Base-by-base conservation (phyloP, 2,113 vertebrate genomes). In the Ancistrus triradiatus region DNA sequence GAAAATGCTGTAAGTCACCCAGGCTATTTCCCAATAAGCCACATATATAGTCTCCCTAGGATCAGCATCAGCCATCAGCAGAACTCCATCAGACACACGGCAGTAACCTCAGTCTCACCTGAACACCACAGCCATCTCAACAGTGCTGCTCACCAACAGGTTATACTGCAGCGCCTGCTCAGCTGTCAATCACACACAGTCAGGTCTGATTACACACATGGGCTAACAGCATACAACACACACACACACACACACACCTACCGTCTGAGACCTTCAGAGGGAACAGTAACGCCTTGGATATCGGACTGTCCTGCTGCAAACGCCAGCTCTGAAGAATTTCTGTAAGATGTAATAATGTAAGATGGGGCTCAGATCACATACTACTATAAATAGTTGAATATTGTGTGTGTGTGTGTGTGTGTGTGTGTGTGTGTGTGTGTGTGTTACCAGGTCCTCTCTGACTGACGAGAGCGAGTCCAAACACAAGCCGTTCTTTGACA, bases 401-500 rank as follows among this genome's bases (percentile, higher is more conserved):
- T 24, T 40, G 5, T 14, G 17, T 6, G 11, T 40, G 19, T 42
- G 31, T 18, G 35, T 21, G 31, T 22, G 5, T 22, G 21, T 49
- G 18, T 35, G 21, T 28, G 40, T 64, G 3, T 6, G 7, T 63
- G n/a, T 38, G 22, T 35, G 6, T 22, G 24, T 22, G n/a, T 28
- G 1, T 6, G 73, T 80, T 69, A 94, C 92, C 90, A 80, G 79
- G 78, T 68, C 68, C 81, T n/a, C 28, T 74, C 74, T 92, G 91
- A 61, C 91, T 81, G 15, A 95, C 93, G 2, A 91, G 78, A 56
- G 92, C 85, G 0, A 94, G 82, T 0, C 88, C 90, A 47, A n/a
- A 94, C 85, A 0, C 86, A 90, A n/a, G 11, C 92, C 91, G 1
- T 81, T 93, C 83, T n/a, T n/a, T 95, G 93, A 78, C 92, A 95